Conservation (phyloP, 2,797 vertebrate species). For the Chelidonichthys spinosus region DNA sequence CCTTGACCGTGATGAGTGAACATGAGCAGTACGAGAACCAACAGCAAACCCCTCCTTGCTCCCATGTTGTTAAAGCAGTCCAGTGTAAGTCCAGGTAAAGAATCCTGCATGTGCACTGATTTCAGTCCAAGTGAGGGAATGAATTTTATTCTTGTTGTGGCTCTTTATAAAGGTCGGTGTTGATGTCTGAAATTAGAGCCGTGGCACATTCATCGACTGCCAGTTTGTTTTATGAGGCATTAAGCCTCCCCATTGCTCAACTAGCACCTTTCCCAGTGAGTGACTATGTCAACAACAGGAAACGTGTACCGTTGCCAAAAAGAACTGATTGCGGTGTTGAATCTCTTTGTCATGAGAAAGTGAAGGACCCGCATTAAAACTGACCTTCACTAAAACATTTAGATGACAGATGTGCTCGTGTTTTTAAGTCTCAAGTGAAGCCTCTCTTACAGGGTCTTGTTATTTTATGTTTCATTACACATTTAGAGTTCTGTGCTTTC, state of each 20-base stretch:
- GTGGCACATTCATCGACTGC: slow-evolving; percentile 32
- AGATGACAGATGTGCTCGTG: not conserved
- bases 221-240: slow-evolving; percentile 24
- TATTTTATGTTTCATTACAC: not conserved
- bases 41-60: slow-evolving; percentile 48
- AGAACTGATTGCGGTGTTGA: slow-evolving; percentile 9
- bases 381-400: slow-evolving; percentile 6
- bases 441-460: not conserved
- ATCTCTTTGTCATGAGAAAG: slow-evolving; percentile 8
- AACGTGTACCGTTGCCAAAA: slow-evolving; percentile 27
- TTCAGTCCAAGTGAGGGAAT: slow-evolving; percentile 18
- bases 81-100: not conserved
- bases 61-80: slow-evolving; percentile 55
- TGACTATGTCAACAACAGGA: slow-evolving; percentile 6
- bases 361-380: slow-evolving; percentile 2
- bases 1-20: slow-evolving; percentile 67
- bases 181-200: slow-evolving; percentile 42
- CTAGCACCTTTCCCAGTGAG: slow-evolving; percentile 5
- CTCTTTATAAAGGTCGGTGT: slow-evolving; percentile 62
- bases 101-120: slow-evolving; percentile 6
- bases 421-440: not conserved
- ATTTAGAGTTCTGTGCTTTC: not conserved
- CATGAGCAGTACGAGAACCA: slow-evolving; percentile 44
- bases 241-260: slow-evolving; percentile 7
- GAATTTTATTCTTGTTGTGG: not conserved